Conservation (phyloP, 2,113 vertebrate species). For the Phainopepla nitens region DNA sequence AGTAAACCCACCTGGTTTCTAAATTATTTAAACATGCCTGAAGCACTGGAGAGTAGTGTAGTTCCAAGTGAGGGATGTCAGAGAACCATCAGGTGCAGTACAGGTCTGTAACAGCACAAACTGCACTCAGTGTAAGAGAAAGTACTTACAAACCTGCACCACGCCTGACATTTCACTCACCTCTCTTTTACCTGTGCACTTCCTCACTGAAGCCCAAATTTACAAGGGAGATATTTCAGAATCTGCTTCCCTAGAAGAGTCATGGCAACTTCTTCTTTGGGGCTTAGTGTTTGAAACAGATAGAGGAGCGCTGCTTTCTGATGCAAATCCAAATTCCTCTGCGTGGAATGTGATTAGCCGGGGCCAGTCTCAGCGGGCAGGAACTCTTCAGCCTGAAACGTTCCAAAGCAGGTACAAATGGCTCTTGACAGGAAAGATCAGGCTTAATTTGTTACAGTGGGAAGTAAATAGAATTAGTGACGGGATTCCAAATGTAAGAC, state of each 20-base stretch:
- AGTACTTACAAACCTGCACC: background rate
- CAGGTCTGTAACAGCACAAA: background rate
- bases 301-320: background rate
- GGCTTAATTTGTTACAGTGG: background rate
- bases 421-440: background rate
- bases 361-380: background rate
- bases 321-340: slow-evolving; percentile 8
- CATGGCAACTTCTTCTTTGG: background rate
- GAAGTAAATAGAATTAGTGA: background rate
- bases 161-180: background rate
- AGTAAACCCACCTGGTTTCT: background rate
- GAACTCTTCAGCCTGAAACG: background rate
- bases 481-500: background rate
- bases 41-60: background rate
- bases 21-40: background rate
- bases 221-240: background rate
- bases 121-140: no score
- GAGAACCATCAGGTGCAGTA: background rate
- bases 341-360: background rate
- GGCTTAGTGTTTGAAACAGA: background rate
- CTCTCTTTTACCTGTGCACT: background rate
- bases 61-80: background rate
- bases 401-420: background rate
- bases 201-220: background rate
- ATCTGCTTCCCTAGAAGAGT: background rate